Evolutionary conservation across 1,140 invertebrate species (phyloP), one percentile per base, ranked within the genome.

Genomic region (Lepidurus apus): DNA sequence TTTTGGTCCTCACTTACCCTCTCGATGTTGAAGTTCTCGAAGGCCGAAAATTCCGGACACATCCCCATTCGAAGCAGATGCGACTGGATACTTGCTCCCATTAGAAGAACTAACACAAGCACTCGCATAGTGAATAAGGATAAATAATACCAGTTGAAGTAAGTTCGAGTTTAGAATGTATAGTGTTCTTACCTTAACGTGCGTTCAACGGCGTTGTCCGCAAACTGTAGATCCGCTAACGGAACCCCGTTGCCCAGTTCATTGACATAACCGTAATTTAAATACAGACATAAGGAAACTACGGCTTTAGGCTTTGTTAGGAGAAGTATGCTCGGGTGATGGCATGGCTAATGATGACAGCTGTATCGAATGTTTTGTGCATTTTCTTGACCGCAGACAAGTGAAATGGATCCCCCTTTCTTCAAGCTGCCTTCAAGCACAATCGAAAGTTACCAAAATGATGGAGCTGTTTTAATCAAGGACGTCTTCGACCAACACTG

Each of bases 11-110:
- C 9, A 42, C 74, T 75, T 79, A 79, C 78, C 78, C 45, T 79
- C 8, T 74, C 44, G 34, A 79, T 79, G 65, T 79, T 45, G 34
- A 79, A 79, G 47, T 79, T 74, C 44, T 79, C 75, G 9, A 79
- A 45, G 7, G 24, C 73, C 17, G 73, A 74, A 13, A 79, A 79
- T 2, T 73, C 65, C 6, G 78, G 78, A 43, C 78, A 79, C 9
- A 74, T 42, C 0, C 78, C 78, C 17, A 79, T 45, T 17, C 78
- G 78, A 7, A 79, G 78, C 13, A 79, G 43, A 24, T 79, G 78
- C 10, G 43, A 74, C 2, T 74, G 17, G 42, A n/a, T 17, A 43
- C 42, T 42, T n/a, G 77, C n/a, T 34, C 9, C 43, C 74, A 24
- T 24, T 7, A 75, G 43, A 8, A 75, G 10, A 24, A 79, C 13